Evolutionary conservation across 2,888 invertebrate species (phyloP), one percentile per base, ranked within the genome.

Genomic region (Dicycla oo): DNA sequence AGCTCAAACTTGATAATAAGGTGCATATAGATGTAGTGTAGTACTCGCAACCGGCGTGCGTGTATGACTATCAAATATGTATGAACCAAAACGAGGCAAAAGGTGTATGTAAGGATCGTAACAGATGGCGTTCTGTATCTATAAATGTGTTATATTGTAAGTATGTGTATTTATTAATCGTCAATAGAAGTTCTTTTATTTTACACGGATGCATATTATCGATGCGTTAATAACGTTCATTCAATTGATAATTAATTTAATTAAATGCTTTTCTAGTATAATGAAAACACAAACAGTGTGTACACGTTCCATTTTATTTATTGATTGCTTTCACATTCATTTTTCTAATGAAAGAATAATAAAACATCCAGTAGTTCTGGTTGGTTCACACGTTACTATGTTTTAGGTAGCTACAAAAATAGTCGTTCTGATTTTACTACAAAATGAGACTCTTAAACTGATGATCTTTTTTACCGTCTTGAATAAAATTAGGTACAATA

Each of bases 231-330:
- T 63, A 63, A 38, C 43, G 53, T 67, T 10, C 53, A 34, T 26
- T 73, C 18, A 5, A 20, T 62, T 26, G 62, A 58, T 45, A 20
- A 58, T 73, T 78, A 0, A 78, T 61, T 64, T 40, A 23, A 38
- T 54, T 47, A 45, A 79, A 54, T 60, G 58, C 20, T 73, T 63
- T 67, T 54, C n/a, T 56, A 80, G 74, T 20, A 15, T 30, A 45
- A 63, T 54, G 30, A 54, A 60, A 67, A 47, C 8, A 60, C 45
- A 67, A 73, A 79, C 66, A 30, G 43, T 43, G 8, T 30, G 43
- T 40, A 34, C 62, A 38, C 34, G 57, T 62, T 54, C 51, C 57
- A 54, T 58, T 79, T 67, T 67, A 56, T 61, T 54, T 18, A 56
- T 51, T 65, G 13, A 56, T 56, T 49, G 23, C 18, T 60, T 62